Conservation (phyloP, 2,797 vertebrate species). For the Denticeps clupeoides region DNA sequence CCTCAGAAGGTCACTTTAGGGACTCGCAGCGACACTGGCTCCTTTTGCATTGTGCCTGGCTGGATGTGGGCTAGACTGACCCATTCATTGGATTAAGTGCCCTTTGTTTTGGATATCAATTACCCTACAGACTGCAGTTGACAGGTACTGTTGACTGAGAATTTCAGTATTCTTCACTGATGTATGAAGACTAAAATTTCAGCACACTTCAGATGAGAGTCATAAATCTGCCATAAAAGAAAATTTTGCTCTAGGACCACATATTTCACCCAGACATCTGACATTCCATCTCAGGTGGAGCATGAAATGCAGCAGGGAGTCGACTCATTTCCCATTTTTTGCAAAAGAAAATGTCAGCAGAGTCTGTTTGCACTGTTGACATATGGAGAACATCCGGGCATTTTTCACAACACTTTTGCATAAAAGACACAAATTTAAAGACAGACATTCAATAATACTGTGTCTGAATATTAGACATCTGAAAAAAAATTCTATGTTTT, state of each 20-base stretch:
- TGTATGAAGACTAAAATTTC: slow-evolving; percentile 51
- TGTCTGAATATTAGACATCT: too few relatives aligned
- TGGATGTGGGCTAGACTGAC: slow-evolving; percentile 2
- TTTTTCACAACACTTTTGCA: too few relatives aligned
- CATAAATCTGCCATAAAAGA: slow-evolving; percentile 53
- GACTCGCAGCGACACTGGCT: too few relatives aligned
- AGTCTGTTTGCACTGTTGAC: too few relatives aligned
- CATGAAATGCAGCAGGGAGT: slow-evolving; percentile 15
- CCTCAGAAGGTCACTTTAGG: too few relatives aligned
- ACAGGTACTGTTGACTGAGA: slow-evolving; percentile 25
- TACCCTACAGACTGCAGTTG: slow-evolving; percentile 11
- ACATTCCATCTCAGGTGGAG: slow-evolving; percentile 24
- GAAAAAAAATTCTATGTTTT: too few relatives aligned
- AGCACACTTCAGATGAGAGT: slow-evolving; percentile 43
- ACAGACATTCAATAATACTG: slow-evolving; percentile 1
- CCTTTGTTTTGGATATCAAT: slow-evolving; percentile 20
- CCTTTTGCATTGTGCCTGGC: background rate
- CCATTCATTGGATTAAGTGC: slow-evolving; percentile 10
- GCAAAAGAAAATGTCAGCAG: background rate
- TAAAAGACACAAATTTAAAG: too few relatives aligned
- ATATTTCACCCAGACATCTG: slow-evolving; percentile 36
- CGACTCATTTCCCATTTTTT: slow-evolving; percentile 6
- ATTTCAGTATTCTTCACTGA: slow-evolving; percentile 31
- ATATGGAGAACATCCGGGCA: too few relatives aligned
- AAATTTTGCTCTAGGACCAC: slow-evolving; percentile 33